Base-by-base conservation (phyloP, 2,888 invertebrate species). In the Acronicta psi region DNA sequence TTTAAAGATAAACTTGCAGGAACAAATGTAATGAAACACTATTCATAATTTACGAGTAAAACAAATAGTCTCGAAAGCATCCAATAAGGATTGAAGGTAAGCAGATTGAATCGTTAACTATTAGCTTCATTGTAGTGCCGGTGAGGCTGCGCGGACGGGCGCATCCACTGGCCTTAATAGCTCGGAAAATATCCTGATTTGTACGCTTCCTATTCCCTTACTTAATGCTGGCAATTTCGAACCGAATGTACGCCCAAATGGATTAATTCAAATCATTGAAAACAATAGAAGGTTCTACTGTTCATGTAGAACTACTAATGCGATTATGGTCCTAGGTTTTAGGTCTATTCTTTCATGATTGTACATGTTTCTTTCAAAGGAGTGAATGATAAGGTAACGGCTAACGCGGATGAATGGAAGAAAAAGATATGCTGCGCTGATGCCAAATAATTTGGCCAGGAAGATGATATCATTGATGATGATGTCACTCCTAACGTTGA, bases 131-230 rank as follows among this genome's bases (percentile, higher is more conserved):
- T 72, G 62, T 64, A 31, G 65, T 51, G 38, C 59, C 69, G 56
- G 56, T 66, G 51, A 72, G 47, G 18, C 25, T 42, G 37, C n/a
- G 58, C 44, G 49, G 65, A 57, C 45, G 45, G 65, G 71, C 60
- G 66, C 67, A 69, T 55, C 60, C 51, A 59, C 38, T 54, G 67
- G 52, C 40, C 56, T 57, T 67, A 80, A 80, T 75, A 75, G 73
- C 64, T 73, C 50, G 74, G 81, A 80, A 82, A 82, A 82, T 82
- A 75, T 77, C 72, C 52, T 73, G 68, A 68, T 79, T 82, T 69
- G 64, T 75, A 66, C 65, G 50, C 45, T 73, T 47, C 55, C 38
- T 59, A 45, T 54, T 58, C 59, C 44, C 45, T 75, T 56, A 45
- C 36, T 59, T 51, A 43, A 57, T 57, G 20, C 52, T 47, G 46